Conservation (phyloP, 2,113 vertebrate genomes). For the Chlorodrepanis virens region DNA sequence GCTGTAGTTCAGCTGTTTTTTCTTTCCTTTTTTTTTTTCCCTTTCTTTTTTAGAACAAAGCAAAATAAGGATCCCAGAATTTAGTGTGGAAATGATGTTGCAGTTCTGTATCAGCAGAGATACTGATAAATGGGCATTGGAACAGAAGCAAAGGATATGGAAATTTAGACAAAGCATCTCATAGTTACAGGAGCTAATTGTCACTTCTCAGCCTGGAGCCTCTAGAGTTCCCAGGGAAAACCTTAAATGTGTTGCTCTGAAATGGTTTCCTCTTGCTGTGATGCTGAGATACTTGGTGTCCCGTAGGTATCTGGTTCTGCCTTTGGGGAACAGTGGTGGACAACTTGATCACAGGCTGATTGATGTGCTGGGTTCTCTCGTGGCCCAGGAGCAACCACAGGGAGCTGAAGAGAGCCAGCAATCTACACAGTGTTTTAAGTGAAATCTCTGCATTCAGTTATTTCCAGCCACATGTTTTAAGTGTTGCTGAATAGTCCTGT, state of each 20-base stretch:
- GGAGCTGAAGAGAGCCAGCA: not conserved
- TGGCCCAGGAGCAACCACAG: not conserved
- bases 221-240: not conserved
- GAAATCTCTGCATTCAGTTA: not conserved
- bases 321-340: not conserved
- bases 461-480: not conserved
- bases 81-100: not conserved
- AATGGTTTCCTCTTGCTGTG: not conserved
- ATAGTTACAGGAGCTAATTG: not conserved
- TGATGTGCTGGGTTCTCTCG: rapidly evolving
- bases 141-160: not conserved
- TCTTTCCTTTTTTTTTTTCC: rapidly evolving
- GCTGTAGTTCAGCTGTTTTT: not conserved
- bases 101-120: not conserved
- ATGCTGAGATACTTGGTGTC: not conserved
- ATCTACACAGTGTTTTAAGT: not conserved
- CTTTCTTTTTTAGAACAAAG: not conserved
- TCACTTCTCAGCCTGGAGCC: not conserved
- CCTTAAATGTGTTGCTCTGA: not conserved
- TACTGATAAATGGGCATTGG: not conserved
- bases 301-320: rapidly evolving
- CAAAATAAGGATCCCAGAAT: not conserved
- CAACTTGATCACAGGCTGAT: not conserved
- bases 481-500: not conserved
- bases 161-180: not conserved